Conservation (phyloP, 2,797 vertebrate species). For the Premnoplex brunnescens region DNA sequence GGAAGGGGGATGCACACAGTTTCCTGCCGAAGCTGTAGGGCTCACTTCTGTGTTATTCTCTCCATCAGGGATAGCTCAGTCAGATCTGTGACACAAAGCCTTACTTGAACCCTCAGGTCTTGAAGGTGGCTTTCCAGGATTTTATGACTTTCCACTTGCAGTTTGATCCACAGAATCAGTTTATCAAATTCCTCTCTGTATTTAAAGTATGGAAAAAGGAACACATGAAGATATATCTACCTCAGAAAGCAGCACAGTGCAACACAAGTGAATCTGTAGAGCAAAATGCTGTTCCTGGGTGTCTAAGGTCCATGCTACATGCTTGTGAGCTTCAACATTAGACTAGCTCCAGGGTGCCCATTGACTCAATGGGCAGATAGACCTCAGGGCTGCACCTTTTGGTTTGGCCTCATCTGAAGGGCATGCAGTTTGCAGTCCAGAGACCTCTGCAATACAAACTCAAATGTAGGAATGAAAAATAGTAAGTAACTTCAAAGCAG, state of each 20-base stretch:
- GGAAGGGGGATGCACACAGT: not conserved
- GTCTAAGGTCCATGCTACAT: too few relatives aligned
- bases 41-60: not conserved
- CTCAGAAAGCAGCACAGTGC: not conserved
- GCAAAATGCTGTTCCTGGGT: not conserved
- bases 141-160: not conserved
- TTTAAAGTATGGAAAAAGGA: not conserved
- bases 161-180: not conserved
- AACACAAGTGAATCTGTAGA: not conserved
- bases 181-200: not conserved
- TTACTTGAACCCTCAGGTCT: not conserved
- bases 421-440: not conserved
- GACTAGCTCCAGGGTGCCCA: not conserved
- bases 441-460: not conserved
- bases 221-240: not conserved
- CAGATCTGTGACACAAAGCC: not conserved
- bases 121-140: not conserved
- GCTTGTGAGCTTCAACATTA: not conserved
- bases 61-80: not conserved
- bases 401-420: not conserved
- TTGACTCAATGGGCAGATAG: not conserved
- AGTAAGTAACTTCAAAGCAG: not conserved
- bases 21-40: not conserved
- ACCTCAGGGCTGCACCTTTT: not conserved
- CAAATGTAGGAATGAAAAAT: not conserved